Evolutionary conservation across 2,113 vertebrate species (phyloP).

Genomic region (Hippolais icterina): DNA sequence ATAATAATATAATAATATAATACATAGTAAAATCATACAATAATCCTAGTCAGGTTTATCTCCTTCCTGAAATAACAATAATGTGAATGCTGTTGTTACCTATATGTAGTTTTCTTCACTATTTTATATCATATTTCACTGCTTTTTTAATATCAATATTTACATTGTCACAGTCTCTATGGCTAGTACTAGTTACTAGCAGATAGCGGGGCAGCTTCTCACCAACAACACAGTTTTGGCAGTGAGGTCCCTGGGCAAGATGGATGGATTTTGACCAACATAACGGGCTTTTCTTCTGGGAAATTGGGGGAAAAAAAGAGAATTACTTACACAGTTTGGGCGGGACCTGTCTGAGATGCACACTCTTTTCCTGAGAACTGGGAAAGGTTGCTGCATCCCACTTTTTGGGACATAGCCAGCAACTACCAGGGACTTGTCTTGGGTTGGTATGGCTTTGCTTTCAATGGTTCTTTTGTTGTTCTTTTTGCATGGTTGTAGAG

Average conservation of each 20-base stretch:
- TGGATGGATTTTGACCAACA: neutral
- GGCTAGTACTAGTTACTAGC: neutral
- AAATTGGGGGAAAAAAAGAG: fast-evolving
- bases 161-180: neutral
- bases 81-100: neutral
- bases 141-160: neutral
- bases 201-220: neutral
- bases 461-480: neutral
- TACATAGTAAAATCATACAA: neutral
- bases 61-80: neutral
- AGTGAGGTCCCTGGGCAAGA: neutral
- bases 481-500: neutral
- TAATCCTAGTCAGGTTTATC: neutral
- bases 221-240: neutral
- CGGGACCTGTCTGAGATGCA: neutral
- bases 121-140: neutral
- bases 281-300: neutral
- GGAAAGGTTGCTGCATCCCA: neutral
- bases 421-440: neutral
- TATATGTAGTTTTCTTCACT: neutral
- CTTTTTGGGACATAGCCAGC: neutral
- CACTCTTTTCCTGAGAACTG: neutral
- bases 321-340: neutral
- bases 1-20: neutral
- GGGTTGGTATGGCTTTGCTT: neutral